phyloP scores from a whole-genome alignment of 1,140 invertebrate genomes.

The Pseudomyrmex concolor region DNA sequence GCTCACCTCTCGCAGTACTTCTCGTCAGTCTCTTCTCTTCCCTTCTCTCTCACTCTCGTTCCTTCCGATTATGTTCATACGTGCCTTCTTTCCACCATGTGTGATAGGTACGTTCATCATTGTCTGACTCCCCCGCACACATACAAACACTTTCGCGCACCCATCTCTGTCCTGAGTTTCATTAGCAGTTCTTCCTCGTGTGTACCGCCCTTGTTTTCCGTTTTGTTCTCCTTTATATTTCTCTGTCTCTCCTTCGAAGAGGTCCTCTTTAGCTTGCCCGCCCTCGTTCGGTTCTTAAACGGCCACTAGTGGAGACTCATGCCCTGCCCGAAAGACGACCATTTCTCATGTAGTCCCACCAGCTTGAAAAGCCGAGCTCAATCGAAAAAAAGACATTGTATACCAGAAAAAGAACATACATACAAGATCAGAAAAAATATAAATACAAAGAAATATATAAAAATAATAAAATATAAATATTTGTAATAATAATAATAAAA shows the following conservation, averaged over 20 bases:
- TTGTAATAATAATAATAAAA: no score
- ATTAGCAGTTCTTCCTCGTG: background rate
- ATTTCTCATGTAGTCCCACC: constrained; percentile 49
- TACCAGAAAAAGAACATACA: background rate
- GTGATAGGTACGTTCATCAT: constrained; percentile 21
- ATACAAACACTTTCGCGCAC: background rate
- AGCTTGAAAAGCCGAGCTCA: background rate
- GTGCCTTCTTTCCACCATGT: constrained; percentile 27
- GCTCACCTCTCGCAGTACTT: constrained; percentile 58
- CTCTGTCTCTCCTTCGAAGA: constrained; percentile 42
- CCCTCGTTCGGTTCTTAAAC: constrained; percentile 55
- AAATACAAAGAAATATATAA: no score
- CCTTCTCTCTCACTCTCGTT: constrained; percentile 47
- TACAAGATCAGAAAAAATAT: no score
- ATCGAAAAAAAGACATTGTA: constrained; percentile 17
- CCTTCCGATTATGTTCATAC: constrained; percentile 43
- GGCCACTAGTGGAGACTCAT: constrained; percentile 8
- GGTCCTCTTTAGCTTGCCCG: constrained; percentile 33
- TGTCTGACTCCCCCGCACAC: constrained; percentile 10
- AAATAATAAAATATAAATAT: no score
- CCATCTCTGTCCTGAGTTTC: constrained; percentile 20
- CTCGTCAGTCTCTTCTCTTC: constrained; percentile 57
- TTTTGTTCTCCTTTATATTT: constrained; percentile 23
- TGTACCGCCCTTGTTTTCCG: constrained; percentile 36
- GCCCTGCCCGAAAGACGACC: constrained; percentile 59